These are phyloP conservation scores for Lasioglossum albipes DNA, from an alignment of 1,140 invertebrate species.

Conservation along the genomic window DNA sequence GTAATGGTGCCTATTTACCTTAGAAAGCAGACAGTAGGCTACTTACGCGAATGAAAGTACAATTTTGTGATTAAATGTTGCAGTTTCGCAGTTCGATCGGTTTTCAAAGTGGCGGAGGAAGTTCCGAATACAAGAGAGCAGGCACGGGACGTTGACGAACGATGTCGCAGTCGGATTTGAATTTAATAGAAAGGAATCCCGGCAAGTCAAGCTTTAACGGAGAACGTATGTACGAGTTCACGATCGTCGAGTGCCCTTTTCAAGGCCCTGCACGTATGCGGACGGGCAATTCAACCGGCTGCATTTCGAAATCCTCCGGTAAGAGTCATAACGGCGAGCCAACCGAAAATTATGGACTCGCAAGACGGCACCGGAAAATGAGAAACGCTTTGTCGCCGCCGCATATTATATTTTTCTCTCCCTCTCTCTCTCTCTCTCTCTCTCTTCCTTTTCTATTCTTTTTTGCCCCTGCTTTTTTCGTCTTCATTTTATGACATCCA, in stretches of 20 bases:
- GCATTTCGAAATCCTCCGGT: slow-evolving; percentile 41
- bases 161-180: background rate
- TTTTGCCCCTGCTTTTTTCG: background rate
- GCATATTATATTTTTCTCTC: background rate
- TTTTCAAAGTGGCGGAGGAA: background rate
- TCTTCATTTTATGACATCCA: background rate
- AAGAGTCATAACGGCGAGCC: slow-evolving; percentile 44
- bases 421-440: too few species aligned
- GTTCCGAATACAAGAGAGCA: background rate
- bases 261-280: slow-evolving; percentile 46
- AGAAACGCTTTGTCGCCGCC: slow-evolving; percentile 7
- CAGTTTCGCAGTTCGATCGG: background rate
- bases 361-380: slow-evolving; percentile 15
- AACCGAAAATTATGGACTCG: slow-evolving; percentile 26
- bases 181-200: background rate
- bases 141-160: background rate
- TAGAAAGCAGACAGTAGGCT: too few species aligned
- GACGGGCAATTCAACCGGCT: slow-evolving; percentile 19
- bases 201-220: background rate
- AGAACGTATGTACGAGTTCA: background rate
- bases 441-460: too few species aligned
- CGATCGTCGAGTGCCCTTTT: slow-evolving; percentile 36
- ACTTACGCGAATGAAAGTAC: too few species aligned
- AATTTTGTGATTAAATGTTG: background rate
- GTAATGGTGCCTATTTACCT: too few species aligned